These are phyloP conservation scores for Fopius arisanus DNA, from an alignment of 1,140 invertebrate genomes.

Conservation along the genomic window DNA sequence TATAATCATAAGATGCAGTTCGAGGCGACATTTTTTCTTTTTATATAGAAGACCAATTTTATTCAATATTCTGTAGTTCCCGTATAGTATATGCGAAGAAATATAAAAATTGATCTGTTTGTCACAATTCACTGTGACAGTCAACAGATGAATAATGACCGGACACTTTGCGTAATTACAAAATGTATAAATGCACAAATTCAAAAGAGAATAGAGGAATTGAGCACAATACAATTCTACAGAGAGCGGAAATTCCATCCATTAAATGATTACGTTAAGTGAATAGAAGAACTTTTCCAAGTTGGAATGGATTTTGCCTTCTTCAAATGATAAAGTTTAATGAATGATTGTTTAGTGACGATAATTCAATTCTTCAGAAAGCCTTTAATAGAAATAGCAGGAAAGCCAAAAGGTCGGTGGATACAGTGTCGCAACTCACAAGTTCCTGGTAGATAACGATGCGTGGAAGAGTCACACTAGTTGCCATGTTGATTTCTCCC, in stretches of 20 bases:
- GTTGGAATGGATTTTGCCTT: background rate
- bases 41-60: background rate
- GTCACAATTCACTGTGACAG: background rate
- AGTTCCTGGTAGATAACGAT: conserved; percentile 26
- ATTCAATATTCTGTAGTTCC: no score
- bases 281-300: background rate
- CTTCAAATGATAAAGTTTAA: background rate
- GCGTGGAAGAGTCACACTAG: background rate
- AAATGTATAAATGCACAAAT: background rate
- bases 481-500: conserved; percentile 20
- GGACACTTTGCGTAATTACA: background rate
- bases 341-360: no score
- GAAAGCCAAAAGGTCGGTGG: background rate
- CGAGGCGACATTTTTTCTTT: background rate
- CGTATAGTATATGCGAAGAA: no score
- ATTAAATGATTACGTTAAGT: background rate
- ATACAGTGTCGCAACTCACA: conserved; percentile 21
- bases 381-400: no score
- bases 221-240: background rate
- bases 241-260: background rate
- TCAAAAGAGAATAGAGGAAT: background rate
- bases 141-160: background rate
- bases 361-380: no score
- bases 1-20: background rate
- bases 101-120: background rate